phyloP scores from a whole-genome alignment of 2,888 invertebrate species.

The Perizoma affinitatum region DNA sequence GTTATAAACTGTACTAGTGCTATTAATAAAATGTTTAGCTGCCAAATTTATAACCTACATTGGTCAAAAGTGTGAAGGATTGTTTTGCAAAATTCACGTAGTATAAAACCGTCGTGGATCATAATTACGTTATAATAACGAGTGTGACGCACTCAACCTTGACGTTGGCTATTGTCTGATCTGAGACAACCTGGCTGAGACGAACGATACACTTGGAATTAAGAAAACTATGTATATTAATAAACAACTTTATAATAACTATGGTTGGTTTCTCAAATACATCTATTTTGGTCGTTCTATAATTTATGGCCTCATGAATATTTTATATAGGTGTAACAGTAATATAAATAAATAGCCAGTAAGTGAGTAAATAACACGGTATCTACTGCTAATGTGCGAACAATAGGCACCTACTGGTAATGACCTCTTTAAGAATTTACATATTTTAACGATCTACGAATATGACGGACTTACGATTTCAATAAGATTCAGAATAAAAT shows the following conservation, averaged over 20 bases:
- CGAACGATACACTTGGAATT: slow-evolving; percentile 45
- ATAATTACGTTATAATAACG: slow-evolving; percentile 75
- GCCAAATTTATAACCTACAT: background rate
- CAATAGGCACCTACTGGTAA: slow-evolving; percentile 25
- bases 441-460: slow-evolving; percentile 25
- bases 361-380: slow-evolving; percentile 28
- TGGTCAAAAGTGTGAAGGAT: slow-evolving; percentile 17
- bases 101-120: slow-evolving; percentile 49
- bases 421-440: slow-evolving; percentile 27
- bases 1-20: too few species aligned
- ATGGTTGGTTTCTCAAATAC: too few species aligned
- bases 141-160: slow-evolving; percentile 73
- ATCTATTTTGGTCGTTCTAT: too few species aligned
- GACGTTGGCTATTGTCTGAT: slow-evolving; percentile 75
- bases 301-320: too few species aligned
- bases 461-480: slow-evolving; percentile 17
- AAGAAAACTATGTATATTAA: background rate
- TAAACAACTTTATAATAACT: background rate
- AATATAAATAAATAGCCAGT: too few species aligned
- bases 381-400: slow-evolving; percentile 41
- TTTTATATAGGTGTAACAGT: too few species aligned
- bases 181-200: slow-evolving; percentile 26
- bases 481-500: slow-evolving; percentile 6
- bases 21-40: background rate
- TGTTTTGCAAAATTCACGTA: slow-evolving; percentile 46